Evolutionary conservation across 2,113 vertebrate species (phyloP).

Genomic region (Anolis carolinensis): DNA sequence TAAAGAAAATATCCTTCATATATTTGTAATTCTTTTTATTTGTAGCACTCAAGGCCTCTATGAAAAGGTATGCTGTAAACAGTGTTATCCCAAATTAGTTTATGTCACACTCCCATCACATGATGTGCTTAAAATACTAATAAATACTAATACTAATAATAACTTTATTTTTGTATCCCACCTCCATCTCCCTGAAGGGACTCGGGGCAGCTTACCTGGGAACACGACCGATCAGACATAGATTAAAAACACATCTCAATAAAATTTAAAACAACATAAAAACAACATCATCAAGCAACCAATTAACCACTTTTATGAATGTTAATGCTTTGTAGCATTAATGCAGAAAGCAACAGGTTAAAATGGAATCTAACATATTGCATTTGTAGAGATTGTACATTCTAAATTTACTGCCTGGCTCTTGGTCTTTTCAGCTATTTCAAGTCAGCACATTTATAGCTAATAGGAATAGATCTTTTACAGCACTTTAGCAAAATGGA

Average conservation of each 20-base stretch:
- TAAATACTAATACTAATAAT: too few species aligned
- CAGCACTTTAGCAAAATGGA: conserved; percentile 61
- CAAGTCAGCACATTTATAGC: conserved; percentile 62
- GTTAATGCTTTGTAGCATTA: neutral
- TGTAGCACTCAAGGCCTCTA: neutral
- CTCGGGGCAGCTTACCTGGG: too few species aligned
- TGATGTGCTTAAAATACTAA: neutral
- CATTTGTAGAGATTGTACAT: accelerated
- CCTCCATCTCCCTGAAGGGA: too few species aligned
- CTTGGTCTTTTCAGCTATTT: conserved; percentile 39
- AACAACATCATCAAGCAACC: too few species aligned
- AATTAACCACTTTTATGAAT: neutral
- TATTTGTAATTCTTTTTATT: neutral
- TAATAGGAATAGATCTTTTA: conserved; percentile 51
- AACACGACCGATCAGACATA: too few species aligned
- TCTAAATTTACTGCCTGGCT: conserved; percentile 18
- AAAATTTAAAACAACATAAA: too few species aligned
- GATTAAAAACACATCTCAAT: too few species aligned
- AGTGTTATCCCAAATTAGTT: neutral
- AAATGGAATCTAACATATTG: conserved; percentile 4
- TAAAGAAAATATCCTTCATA: neutral
- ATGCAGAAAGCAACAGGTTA: conserved; percentile 18
- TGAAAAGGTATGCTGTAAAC: neutral
- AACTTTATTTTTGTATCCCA: too few species aligned
- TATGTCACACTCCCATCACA: neutral